phyloP scores from a whole-genome alignment of 2,113 vertebrate genomes.

The Erythrolamprus reginae region DNA sequence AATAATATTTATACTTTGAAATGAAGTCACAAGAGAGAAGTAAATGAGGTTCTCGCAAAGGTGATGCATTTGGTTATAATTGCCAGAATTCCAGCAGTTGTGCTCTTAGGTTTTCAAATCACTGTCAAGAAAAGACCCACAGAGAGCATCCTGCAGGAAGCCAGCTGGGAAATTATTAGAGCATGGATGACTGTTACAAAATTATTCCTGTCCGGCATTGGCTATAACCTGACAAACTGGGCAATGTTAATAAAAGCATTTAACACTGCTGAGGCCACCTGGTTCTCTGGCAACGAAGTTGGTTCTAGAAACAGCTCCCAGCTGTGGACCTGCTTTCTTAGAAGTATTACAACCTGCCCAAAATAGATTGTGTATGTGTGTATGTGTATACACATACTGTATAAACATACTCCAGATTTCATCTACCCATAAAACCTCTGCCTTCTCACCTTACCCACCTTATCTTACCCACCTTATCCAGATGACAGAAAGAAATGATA shows the following conservation, averaged over 20 bases:
- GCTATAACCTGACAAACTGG: not conserved
- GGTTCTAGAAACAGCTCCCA: not conserved
- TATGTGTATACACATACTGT: not conserved
- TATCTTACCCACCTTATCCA: too few species aligned
- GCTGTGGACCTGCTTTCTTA: not conserved
- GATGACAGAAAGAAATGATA: not conserved
- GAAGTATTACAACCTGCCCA: not conserved
- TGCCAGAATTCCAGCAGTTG: not conserved
- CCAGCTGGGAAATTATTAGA: not conserved
- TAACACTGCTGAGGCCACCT: not conserved
- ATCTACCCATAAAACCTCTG: not conserved
- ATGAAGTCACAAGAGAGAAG: not conserved
- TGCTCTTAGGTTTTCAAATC: not conserved
- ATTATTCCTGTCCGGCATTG: not conserved
- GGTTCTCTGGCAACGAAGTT: not conserved
- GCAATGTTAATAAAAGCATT: not conserved
- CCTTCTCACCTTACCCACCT: not conserved
- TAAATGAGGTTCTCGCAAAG: not conserved
- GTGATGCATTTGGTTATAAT: not conserved
- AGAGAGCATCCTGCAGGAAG: not conserved
- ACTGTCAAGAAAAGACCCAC: not conserved
- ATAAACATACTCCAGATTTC: not conserved
- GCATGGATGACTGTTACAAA: not conserved
- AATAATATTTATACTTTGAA: not conserved
- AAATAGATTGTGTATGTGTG: not conserved